Conservation (phyloP, 30 jellyfish, hydroid and myxozoan species). For the Nemopilema nomurai region DNA sequence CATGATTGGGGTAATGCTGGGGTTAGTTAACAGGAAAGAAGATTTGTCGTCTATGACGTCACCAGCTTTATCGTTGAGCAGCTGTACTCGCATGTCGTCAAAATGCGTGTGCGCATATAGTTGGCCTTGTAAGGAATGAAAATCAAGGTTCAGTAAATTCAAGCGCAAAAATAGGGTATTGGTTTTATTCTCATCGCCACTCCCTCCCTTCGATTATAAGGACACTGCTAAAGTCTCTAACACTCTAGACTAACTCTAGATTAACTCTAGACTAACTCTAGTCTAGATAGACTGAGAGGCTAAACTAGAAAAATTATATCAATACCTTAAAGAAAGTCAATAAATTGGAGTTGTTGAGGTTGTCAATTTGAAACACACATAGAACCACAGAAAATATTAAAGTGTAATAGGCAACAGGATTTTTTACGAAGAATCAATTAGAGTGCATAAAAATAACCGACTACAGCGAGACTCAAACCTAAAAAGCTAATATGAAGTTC, state of each 20-base stretch:
- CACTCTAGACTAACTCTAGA: no score
- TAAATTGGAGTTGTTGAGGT: no score
- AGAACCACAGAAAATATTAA: no score
- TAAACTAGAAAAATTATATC: no score
- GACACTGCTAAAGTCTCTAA: not conserved
- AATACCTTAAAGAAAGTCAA: no score
- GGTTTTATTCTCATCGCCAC: not conserved
- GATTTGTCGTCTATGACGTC: not conserved
- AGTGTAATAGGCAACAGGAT: no score
- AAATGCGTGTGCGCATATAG: conserved; percentile 88
- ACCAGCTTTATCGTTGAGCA: conserved; percentile 6
- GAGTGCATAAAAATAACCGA: no score
- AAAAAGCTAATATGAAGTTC: not conserved
- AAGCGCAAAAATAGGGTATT: not conserved
- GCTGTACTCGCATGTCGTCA: conserved; percentile 69
- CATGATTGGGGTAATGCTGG: conserved; percentile 85
- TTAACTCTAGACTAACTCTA: no score
- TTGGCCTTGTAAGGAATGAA: conserved; percentile 54
- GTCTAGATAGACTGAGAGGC: not conserved
- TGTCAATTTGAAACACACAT: no score
- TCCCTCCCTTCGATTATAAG: not conserved
- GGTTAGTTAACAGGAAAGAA: conserved; percentile 67
- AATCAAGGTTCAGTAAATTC: not conserved
- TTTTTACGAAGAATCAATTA: no score
- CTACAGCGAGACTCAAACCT: no score